Conservation (phyloP, 1,140 invertebrate species). For the Aphelenchoides avenae region DNA sequence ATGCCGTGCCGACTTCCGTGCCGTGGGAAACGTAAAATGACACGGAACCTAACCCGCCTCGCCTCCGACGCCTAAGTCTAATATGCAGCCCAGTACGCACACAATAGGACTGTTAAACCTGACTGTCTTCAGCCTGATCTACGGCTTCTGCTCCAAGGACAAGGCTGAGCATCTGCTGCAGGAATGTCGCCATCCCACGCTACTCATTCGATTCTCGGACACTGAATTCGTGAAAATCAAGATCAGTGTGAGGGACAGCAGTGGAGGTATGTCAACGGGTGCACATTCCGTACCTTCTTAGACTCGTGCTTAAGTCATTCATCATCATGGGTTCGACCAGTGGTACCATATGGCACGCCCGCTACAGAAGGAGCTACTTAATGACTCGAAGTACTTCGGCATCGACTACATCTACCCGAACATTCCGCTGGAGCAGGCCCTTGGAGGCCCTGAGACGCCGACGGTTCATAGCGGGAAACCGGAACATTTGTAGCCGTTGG, state of each 20-base stretch:
- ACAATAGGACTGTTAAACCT: no score
- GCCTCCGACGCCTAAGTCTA: no score
- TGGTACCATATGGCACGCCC: conserved; percentile 33
- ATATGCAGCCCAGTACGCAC: no score
- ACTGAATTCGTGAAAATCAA: conserved; percentile 53
- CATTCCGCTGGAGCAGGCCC: conserved; percentile 43
- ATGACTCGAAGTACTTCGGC: no score
- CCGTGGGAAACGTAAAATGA: no score
- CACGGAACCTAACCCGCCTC: no score
- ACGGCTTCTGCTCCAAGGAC: no score
- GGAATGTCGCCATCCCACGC: conserved; percentile 31
- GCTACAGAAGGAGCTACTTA: conserved; percentile 35
- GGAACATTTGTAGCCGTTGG: conserved; percentile 41
- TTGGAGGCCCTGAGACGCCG: conserved; percentile 38
- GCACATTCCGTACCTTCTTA: not conserved
- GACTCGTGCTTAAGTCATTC: conserved; percentile 29
- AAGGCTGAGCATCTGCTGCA: conserved; percentile 46
- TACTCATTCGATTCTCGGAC: no score
- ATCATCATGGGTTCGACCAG: conserved; percentile 55
- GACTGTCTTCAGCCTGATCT: no score
- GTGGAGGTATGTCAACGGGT: conserved; percentile 35
- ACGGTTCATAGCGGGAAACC: conserved; percentile 35
- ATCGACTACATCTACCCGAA: conserved; percentile 53
- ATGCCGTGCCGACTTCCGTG: no score
- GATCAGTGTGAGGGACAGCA: conserved; percentile 46